Percentiles rank a stretch among this genome's conserved stretches.
phyloP scores from a whole-genome alignment of 2,113 vertebrate species.

The Clinocottus analis region DNA sequence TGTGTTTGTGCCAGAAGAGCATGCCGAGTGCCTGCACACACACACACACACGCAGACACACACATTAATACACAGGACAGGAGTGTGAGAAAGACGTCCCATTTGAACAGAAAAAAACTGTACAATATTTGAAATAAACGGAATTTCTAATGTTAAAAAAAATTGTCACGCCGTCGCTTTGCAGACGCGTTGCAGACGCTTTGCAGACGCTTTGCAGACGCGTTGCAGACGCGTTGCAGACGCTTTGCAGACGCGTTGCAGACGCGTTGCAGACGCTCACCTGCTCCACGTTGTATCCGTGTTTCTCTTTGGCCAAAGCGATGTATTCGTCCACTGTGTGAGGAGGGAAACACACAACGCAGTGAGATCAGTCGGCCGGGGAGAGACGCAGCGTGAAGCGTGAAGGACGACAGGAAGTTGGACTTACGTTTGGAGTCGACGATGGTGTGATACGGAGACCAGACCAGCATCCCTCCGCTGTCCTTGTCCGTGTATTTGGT shows the following conservation, averaged over 20 bases:
- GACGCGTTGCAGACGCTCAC: no score
- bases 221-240: no score
- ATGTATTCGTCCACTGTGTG: constrained; percentile 99
- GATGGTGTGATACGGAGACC: constrained; percentile 95
- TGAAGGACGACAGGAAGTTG: background rate
- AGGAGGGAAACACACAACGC: background rate
- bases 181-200: no score
- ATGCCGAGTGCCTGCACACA: constrained; percentile 92
- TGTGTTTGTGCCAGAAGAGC: constrained; percentile 99
- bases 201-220: no score
- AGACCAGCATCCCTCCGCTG: constrained; percentile 96
- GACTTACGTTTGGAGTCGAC: constrained; percentile 92
- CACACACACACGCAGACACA: constrained; percentile 13
- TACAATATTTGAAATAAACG: no score
- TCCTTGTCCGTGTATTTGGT: constrained; percentile 95
- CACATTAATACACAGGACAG: constrained; percentile 2
- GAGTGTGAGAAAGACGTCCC: background rate
- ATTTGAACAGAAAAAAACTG: no score
- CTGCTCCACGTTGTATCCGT: constrained; percentile 99
- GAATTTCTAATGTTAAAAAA: no score
- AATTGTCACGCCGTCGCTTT: background rate
- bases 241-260: no score
- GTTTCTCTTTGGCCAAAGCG: constrained; percentile 97
- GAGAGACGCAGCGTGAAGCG: background rate
- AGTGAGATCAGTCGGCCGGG: constrained; percentile 1